A percentile compares a stretch with the other conserved stretches of the same genome.
Evolutionary conservation across 1,140 invertebrate genomes (phyloP).

Genomic region (Calephelis nemesis): DNA sequence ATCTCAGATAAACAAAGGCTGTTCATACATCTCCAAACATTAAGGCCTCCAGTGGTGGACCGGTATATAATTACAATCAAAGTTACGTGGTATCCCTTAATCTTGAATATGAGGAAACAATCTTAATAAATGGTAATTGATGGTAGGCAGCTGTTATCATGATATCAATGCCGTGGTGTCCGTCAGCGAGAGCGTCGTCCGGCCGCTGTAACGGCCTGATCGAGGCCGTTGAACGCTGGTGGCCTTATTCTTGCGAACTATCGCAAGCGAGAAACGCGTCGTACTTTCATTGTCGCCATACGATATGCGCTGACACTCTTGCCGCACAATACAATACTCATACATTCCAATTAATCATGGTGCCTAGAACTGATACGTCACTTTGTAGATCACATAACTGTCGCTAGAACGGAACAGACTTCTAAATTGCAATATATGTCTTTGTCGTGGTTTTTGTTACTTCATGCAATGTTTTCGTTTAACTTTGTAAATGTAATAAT

Average conservation of each 20-base stretch:
- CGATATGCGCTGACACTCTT: slow-evolving; percentile 33
- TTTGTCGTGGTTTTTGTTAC: no score
- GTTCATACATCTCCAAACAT: no score
- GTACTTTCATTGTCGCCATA: slow-evolving; percentile 75
- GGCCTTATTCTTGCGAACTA: slow-evolving; percentile 73
- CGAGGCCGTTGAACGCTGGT: slow-evolving; percentile 71
- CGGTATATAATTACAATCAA: background rate
- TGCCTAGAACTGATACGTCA: slow-evolving; percentile 10
- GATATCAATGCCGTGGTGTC: slow-evolving; percentile 25
- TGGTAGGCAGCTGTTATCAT: slow-evolving; percentile 15
- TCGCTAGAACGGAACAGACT: background rate
- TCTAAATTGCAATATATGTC: background rate
- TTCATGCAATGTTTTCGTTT: background rate
- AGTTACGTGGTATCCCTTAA: background rate
- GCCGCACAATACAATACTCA: slow-evolving; percentile 19
- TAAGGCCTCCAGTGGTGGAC: no score
- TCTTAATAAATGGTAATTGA: slow-evolving; percentile 8
- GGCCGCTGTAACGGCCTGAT: slow-evolving; percentile 61
- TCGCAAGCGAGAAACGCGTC: slow-evolving; percentile 69
- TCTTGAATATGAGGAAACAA: slow-evolving; percentile 2
- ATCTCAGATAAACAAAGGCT: no score
- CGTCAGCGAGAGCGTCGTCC: slow-evolving; percentile 40
- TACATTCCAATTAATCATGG: slow-evolving; percentile 18
- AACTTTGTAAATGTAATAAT: background rate
- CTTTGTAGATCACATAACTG: slow-evolving; percentile 9